Evolutionary conservation across 2,888 invertebrate species (phyloP).

Genomic region (Ormia ochracea): DNA sequence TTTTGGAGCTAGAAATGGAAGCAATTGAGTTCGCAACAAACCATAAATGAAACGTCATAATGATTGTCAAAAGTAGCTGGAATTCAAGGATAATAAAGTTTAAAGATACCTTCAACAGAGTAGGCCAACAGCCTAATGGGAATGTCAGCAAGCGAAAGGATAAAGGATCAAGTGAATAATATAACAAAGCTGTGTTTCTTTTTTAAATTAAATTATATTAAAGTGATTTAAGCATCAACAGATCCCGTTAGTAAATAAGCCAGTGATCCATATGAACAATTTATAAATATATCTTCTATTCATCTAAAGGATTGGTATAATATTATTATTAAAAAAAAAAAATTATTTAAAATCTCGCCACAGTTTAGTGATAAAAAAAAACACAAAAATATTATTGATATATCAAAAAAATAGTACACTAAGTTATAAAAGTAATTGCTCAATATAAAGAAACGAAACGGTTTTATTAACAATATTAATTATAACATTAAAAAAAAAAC

Average conservation of each 20-base stretch:
- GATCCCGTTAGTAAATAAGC: conserved; percentile 43
- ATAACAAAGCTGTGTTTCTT: conserved; percentile 59
- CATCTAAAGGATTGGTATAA: conserved; percentile 29
- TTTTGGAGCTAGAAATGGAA: conserved; percentile 77
- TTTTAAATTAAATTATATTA: conserved; percentile 30
- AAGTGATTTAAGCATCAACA: conserved; percentile 16
- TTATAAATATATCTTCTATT: conserved; percentile 24
- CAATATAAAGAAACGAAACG: conserved; percentile 50
- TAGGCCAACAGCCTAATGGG: background rate
- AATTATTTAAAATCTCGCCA: conserved; percentile 15
- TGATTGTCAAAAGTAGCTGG: background rate
- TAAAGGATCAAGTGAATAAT: background rate
- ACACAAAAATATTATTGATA: background rate
- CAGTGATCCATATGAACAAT: conserved; percentile 56
- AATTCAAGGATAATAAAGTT: conserved; percentile 1
- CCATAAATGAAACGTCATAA: conserved; percentile 62
- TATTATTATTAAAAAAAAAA: background rate
- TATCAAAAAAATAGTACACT: conserved; percentile 18
- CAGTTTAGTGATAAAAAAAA: conserved; percentile 28
- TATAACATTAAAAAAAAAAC: background rate
- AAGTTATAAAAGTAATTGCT: conserved; percentile 38
- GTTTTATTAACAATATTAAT: conserved; percentile 14
- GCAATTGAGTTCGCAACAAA: conserved; percentile 58
- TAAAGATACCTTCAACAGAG: background rate
- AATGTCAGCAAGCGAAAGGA: background rate